Evolutionary conservation across 2,113 vertebrate species (phyloP).

Genomic region (Lota lota): DNA sequence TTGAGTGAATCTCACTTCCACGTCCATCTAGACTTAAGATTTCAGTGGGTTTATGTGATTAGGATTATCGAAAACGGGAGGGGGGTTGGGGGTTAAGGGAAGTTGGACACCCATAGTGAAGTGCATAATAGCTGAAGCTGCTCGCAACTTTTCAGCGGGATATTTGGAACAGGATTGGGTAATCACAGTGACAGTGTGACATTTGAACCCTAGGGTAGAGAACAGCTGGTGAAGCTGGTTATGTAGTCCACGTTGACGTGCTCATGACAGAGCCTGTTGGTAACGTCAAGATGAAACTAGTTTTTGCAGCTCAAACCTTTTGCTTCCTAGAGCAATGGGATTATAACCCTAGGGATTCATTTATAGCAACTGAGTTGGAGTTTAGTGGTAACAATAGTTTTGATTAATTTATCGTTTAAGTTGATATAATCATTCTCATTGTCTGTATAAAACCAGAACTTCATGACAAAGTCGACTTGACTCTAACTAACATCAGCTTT

Average conservation of each 20-base stretch:
- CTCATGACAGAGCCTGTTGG: conserved; percentile 51
- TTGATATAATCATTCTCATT: too few relatives aligned
- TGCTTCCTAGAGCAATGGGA: too few relatives aligned
- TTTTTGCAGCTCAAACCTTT: conserved; percentile 41
- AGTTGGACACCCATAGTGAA: conserved; percentile 23
- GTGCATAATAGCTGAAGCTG: conserved; percentile 24
- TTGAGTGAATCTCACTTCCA: too few relatives aligned
- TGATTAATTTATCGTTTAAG: too few relatives aligned
- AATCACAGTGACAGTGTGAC: conserved; percentile 57
- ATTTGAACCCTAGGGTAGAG: conserved; percentile 58
- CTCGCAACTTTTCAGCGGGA: conserved; percentile 37
- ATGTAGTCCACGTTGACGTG: conserved; percentile 38
- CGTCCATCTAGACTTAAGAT: too few relatives aligned
- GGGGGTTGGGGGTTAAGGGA: neutral
- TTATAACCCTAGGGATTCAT: too few relatives aligned
- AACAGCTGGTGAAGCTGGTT: conserved; percentile 38
- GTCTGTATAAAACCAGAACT: too few relatives aligned
- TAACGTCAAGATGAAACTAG: conserved; percentile 44
- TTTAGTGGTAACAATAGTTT: too few relatives aligned
- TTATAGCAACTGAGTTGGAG: too few relatives aligned
- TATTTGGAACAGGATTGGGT: conserved; percentile 47
- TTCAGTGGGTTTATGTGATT: conserved; percentile 14
- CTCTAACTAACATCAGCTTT: too few relatives aligned
- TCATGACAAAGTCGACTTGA: too few relatives aligned
- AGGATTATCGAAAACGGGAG: neutral